These are phyloP conservation scores for Zaprionus bogoriensis DNA, from an alignment of 2,888 invertebrate genomes.

Conservation along the genomic window DNA sequence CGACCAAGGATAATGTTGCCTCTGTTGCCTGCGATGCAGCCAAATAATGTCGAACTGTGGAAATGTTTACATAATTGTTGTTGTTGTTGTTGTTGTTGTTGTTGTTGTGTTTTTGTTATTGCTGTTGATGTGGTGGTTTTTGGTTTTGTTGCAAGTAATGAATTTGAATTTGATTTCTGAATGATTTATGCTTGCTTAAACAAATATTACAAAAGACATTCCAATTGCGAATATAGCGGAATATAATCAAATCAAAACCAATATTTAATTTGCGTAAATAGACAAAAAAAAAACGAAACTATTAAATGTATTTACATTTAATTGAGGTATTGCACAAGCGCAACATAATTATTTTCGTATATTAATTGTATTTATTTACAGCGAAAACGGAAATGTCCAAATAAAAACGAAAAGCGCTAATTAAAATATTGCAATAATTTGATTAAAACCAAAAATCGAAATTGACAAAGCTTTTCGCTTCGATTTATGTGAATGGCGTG, in stretches of 20 bases:
- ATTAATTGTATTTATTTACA: neutral
- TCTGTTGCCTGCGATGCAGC: slow-evolving; percentile 81
- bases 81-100: slow-evolving; percentile 38
- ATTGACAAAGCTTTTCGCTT: neutral
- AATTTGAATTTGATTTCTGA: slow-evolving; percentile 9
- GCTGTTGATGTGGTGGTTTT: slow-evolving; percentile 10
- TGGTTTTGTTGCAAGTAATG: slow-evolving; percentile 33
- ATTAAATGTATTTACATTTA: slow-evolving; percentile 24
- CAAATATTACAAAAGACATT: slow-evolving; percentile 10
- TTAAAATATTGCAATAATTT: neutral
- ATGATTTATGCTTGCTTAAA: slow-evolving; percentile 24
- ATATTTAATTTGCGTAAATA: neutral
- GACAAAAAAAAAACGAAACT: slow-evolving; percentile 1
- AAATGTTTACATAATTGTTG: slow-evolving; percentile 55
- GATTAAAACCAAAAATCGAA: neutral
- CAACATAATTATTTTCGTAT: neutral
- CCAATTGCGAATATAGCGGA: neutral
- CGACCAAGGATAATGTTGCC: slow-evolving; percentile 82
- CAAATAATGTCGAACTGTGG: slow-evolving; percentile 82
- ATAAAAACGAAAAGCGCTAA: neutral
- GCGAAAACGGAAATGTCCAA: no score
- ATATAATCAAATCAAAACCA: neutral
- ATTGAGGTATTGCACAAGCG: slow-evolving; percentile 10
- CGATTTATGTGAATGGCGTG: no score
- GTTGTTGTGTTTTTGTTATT: slow-evolving; percentile 28